A percentile compares a stretch with the other conserved stretches of the same genome.
Evolutionary conservation across 2,888 invertebrate genomes (phyloP).

Genomic region (Drosophila mayaguana): DNA sequence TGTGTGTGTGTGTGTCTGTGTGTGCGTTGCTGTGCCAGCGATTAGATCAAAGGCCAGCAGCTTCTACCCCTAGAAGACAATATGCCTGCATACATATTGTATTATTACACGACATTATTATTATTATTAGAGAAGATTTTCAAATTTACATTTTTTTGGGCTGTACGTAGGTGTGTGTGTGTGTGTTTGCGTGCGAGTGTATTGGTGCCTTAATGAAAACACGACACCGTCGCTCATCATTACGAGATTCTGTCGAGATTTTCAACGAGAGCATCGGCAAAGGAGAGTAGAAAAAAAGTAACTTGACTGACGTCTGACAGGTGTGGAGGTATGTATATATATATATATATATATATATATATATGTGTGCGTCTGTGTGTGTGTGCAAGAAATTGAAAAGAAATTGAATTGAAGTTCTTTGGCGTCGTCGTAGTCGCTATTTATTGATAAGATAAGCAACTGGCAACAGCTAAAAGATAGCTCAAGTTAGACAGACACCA

Average conservation of each 20-base stretch:
- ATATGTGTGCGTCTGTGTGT: constrained; percentile 27
- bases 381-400: constrained; percentile 68
- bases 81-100: constrained; percentile 62
- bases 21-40: constrained; percentile 35
- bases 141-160: constrained; percentile 53
- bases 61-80: constrained; percentile 36
- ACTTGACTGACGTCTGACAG: constrained; percentile 36
- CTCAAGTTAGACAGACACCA: constrained; percentile 5
- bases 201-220: constrained; percentile 71
- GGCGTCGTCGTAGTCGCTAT: constrained; percentile 37
- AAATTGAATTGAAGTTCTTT: constrained; percentile 73
- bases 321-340: constrained; percentile 22
- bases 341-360: background rate
- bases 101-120: constrained; percentile 73
- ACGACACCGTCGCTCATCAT: constrained; percentile 79
- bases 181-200: background rate
- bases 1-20: background rate
- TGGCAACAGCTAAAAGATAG: constrained; percentile 25
- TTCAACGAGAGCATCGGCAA: background rate
- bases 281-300: constrained; percentile 6
- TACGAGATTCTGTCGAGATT: constrained; percentile 49
- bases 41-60: constrained; percentile 72
- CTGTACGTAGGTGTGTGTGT: background rate
- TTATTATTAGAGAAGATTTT: constrained; percentile 77
- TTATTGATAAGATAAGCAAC: constrained; percentile 67